phyloP scores from a whole-genome alignment of 2,113 vertebrate genomes.

The Rhinopomastus cyanomelas region DNA sequence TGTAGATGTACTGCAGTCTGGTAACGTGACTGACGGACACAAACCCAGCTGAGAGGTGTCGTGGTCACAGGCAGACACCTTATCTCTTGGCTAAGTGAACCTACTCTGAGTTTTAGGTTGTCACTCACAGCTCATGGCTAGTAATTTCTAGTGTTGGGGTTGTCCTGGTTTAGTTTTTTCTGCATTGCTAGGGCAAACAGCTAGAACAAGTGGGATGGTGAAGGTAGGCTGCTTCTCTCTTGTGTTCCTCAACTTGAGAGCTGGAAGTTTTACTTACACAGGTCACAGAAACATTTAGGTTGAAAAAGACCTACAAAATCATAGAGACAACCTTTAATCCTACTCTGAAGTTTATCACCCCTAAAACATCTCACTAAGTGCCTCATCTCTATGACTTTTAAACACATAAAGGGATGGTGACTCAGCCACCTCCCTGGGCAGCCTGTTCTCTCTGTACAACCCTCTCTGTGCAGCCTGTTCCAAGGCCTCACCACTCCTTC shows the following conservation, averaged over 20 bases:
- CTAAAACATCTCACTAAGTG: too few relatives aligned
- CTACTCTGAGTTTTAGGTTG: not conserved
- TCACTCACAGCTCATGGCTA: not conserved
- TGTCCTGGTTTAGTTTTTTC: not conserved
- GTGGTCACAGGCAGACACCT: not conserved
- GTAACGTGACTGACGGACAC: not conserved
- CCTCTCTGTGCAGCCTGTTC: too few relatives aligned
- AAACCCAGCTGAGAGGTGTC: not conserved
- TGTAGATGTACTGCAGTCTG: not conserved
- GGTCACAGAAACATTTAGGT: too few relatives aligned
- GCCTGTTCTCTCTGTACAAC: too few relatives aligned
- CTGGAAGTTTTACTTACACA: not conserved
- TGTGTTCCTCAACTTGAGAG: not conserved
- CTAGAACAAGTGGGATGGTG: not conserved
- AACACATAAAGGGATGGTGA: too few relatives aligned
- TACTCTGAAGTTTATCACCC: too few relatives aligned
- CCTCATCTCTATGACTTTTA: too few relatives aligned
- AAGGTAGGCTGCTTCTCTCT: not conserved
- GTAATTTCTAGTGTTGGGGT: not conserved
- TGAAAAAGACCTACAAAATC: too few relatives aligned
- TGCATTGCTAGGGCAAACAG: not conserved
- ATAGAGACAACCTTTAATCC: too few relatives aligned
- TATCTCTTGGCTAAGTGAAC: not conserved
- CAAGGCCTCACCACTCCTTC: too few relatives aligned
- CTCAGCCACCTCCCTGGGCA: too few relatives aligned